Percentiles rank a stretch among this genome's conserved stretches.
Evolutionary conservation across 2,888 invertebrate species (phyloP).

Genomic region (Epinotia bilunana): DNA sequence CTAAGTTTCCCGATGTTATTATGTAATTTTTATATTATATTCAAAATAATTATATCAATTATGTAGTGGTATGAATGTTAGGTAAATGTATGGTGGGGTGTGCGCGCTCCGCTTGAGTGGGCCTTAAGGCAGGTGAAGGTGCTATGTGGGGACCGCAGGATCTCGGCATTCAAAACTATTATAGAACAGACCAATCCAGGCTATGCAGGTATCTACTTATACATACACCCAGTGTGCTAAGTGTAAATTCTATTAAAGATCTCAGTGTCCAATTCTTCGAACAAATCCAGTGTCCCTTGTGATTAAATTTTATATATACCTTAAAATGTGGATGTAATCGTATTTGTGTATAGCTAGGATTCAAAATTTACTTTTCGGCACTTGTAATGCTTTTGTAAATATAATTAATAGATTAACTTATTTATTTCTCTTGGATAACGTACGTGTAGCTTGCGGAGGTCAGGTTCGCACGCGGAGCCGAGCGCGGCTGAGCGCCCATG

Average conservation of each 20-base stretch:
- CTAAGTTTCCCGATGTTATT: conserved; percentile 30
- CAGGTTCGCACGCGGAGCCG: conserved; percentile 44
- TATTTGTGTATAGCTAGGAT: conserved; percentile 81
- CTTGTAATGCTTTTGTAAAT: conserved; percentile 83
- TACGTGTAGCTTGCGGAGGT: conserved; percentile 29
- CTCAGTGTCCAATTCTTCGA: conserved; percentile 79
- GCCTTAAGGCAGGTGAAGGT: conserved; percentile 53
- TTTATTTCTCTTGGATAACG: conserved; percentile 71
- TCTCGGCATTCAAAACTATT: conserved; percentile 22
- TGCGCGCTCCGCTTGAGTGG: conserved; percentile 31
- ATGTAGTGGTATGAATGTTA: conserved; percentile 39
- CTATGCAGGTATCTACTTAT: conserved; percentile 54
- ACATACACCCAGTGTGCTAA: conserved; percentile 65
- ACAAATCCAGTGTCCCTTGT: conserved; percentile 81
- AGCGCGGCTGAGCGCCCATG: too few relatives aligned
- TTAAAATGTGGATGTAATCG: conserved; percentile 71
- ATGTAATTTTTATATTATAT: conserved; percentile 40
- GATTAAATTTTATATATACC: conserved; percentile 69
- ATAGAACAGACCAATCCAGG: conserved; percentile 54
- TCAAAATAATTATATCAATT: conserved; percentile 42
- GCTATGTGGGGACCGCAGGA: conserved; percentile 70
- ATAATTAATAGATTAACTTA: conserved; percentile 78
- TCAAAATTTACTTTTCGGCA: conserved; percentile 73
- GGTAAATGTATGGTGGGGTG: conserved; percentile 11
- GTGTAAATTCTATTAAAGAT: conserved; percentile 65